Conservation (phyloP, 1,140 invertebrate genomes). For the Drosophila melanica region DNA sequence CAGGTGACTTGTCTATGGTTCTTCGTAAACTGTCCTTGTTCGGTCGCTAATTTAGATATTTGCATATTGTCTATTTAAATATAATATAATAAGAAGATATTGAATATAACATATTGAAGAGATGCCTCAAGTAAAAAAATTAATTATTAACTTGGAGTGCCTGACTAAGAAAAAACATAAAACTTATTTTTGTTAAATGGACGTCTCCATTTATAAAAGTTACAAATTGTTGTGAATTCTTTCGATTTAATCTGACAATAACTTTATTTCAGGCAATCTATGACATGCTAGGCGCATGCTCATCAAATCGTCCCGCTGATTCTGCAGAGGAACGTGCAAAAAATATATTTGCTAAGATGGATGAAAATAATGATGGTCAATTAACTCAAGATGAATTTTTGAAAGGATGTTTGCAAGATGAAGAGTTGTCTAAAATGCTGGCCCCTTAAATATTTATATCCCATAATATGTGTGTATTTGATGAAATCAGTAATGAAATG, state of each 20-base stretch:
- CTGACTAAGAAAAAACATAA: no score
- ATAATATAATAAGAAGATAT: no score
- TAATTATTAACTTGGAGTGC: no score
- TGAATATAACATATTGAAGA: no score
- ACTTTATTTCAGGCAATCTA: constrained; percentile 94
- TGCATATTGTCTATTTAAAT: no score
- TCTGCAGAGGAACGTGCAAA: constrained; percentile 98
- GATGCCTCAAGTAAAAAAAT: no score
- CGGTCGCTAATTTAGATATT: no score
- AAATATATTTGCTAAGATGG: constrained; percentile 99
- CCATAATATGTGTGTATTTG: constrained; percentile 81
- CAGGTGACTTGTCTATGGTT: no score
- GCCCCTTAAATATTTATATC: constrained; percentile 90
- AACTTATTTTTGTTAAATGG: no score
- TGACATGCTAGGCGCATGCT: constrained; percentile 98
- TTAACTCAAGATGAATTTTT: constrained; percentile 99
- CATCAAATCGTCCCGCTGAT: constrained; percentile 95
- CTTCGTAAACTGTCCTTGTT: no score
- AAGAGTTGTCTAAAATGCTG: constrained; percentile 97
- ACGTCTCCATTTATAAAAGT: no score
- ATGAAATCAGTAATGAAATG: constrained; percentile 83
- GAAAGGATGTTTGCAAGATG: constrained; percentile 99
- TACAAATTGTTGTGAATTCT: no score
- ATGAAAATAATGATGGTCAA: constrained; percentile 99
- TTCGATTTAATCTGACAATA: not conserved